These are phyloP conservation scores for Ptilonorhynchus violaceus DNA, from an alignment of 2,113 vertebrate genomes.

Conservation along the genomic window DNA sequence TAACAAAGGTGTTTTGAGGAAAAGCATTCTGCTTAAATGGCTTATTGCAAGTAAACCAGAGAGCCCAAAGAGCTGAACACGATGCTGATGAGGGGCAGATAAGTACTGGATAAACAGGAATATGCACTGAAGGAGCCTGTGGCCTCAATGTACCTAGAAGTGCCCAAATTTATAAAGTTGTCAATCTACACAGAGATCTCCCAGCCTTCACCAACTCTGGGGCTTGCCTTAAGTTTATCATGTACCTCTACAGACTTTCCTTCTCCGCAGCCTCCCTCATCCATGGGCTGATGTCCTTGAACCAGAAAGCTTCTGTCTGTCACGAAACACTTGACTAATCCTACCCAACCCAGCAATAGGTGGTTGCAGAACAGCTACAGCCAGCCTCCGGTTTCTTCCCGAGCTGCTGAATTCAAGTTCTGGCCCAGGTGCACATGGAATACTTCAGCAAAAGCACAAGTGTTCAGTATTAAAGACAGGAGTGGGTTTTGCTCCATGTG, in stretches of 20 bases:
- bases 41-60: conserved; percentile 12
- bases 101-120: not conserved
- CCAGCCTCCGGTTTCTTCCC: not conserved
- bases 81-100: not conserved
- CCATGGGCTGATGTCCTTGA: not conserved
- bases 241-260: not conserved
- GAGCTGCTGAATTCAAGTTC: not conserved
- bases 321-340: not conserved
- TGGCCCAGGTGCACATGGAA: fast-evolving
- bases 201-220: fast-evolving
- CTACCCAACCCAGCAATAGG: not conserved
- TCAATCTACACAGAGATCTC: not conserved
- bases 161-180: not conserved
- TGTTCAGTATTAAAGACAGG: not conserved
- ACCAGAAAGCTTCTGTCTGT: not conserved
- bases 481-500: not conserved
- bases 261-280: not conserved
- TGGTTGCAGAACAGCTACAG: not conserved
- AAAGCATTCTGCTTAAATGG: conserved; percentile 11
- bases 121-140: not conserved
- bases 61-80: not conserved
- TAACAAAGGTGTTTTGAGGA: conserved; percentile 52
- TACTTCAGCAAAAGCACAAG: not conserved
- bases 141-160: not conserved
- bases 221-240: not conserved